These are phyloP conservation scores for Atopsyche davidsoni DNA, from an alignment of 1,140 invertebrate species.

Conservation along the genomic window DNA sequence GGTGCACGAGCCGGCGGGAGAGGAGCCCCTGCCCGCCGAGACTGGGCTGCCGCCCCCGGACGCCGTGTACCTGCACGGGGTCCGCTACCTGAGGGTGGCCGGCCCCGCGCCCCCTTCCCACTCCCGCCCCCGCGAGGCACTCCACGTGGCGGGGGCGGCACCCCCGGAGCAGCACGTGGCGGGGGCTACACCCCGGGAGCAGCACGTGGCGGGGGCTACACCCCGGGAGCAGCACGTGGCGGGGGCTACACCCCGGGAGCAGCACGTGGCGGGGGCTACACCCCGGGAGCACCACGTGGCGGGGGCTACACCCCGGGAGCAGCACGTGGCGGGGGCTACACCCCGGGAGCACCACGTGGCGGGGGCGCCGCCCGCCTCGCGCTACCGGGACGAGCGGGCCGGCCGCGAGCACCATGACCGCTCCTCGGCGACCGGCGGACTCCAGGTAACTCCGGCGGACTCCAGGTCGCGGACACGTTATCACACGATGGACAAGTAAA, in stretches of 20 bases:
- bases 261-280: not conserved
- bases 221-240: constrained; percentile 38
- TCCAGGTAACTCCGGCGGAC: constrained; percentile 7
- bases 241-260: constrained; percentile 30
- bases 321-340: constrained; percentile 37
- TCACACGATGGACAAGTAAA: too few species aligned
- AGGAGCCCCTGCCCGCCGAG: constrained; percentile 36
- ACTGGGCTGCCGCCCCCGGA: constrained; percentile 33
- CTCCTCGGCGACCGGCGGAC: constrained; percentile 12
- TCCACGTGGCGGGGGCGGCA: constrained; percentile 33
- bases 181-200: constrained; percentile 41
- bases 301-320: not conserved
- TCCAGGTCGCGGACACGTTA: constrained; percentile 6
- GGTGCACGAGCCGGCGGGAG: constrained; percentile 47
- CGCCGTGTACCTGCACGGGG: constrained; percentile 14
- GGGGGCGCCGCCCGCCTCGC: constrained; percentile 33
- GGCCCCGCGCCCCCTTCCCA: not conserved
- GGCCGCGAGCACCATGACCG: constrained; percentile 11
- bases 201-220: constrained; percentile 40
- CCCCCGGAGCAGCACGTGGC: constrained; percentile 21
- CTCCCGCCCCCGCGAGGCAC: not conserved
- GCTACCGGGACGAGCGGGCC: constrained; percentile 28
- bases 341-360: constrained; percentile 38
- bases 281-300: not conserved
- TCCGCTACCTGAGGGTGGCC: constrained; percentile 16